Evolutionary conservation across 1,140 invertebrate genomes (phyloP), one percentile per base, ranked within the genome.

Genomic region (Asbolus verrucosus): DNA sequence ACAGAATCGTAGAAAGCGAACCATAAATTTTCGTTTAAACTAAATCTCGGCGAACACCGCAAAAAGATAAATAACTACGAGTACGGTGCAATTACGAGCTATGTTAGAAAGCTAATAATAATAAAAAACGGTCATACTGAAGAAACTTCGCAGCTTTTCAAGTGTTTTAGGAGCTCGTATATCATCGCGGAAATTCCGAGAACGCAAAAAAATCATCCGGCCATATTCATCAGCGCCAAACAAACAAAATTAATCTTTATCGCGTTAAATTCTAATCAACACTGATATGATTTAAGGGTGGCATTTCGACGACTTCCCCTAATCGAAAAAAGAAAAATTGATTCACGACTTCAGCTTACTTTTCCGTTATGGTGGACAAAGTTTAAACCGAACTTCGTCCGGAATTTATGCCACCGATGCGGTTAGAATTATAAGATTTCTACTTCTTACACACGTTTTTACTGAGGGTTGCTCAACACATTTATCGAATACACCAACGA

Each of bases 41-140:
- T 54, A 54, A 27, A 27, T 27, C 21, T n/a, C 46, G 8, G 18
- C 9, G 18, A 24, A 14, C 46, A 27, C 46, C 19, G 11, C 21
- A 54, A 54, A 54, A 54, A 54, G 11, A 54, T 54, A 54, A 54
- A 54, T 54, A 54, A 54, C 46, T 13, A 54, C 14, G 41, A 46
- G 46, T 54, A 27, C 19, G 9, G 46, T 54, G 21, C 46, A 54
- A 54, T 54, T 54, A 21, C 46, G 19, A 54, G 46, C 27, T 54
- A 54, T 9, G 4, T 16, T 46, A 46, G 41, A 27, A 27, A 8
- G 3, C 41, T 46, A 46, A 46, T 46, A 46, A 46, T 46, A 46
- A 46, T 46, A 46, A 46, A 46, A 43, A 46, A 46, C 15, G 16
- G 14, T 19, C 41, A 19, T 46, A 18, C 16, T 16, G 9, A 46